Evolutionary conservation across 1,140 invertebrate genomes (phyloP), one percentile per base, ranked within the genome.

Genomic region (Drosophila nasuta): DNA sequence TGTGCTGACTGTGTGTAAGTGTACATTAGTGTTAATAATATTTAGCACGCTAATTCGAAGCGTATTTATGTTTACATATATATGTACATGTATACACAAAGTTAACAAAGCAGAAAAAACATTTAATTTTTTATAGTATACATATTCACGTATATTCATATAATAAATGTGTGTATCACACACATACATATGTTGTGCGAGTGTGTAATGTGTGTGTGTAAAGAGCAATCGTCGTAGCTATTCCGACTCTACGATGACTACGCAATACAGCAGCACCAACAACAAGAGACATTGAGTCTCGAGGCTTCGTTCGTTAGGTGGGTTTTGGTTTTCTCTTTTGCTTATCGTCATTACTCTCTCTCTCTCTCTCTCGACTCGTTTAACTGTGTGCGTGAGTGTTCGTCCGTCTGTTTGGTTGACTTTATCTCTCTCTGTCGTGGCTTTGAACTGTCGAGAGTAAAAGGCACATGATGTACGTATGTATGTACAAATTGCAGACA

Each of bases 251-350:
- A 77, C 83, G 80, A 87, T 89, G 83, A 87, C 83, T 87, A 87
- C 83, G 83, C 83, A 87, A 88, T 87, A 38, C 35, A 80, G 83
- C 83, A 87, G 83, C 80, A 87, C 88, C 82, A 87, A 88, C 80
- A 87, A 87, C 82, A 87, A 88, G 72, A 87, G 68, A 67, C 45
- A 60, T 57, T 54, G 65, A 57, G 49, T 49, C 62, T 41, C 56
- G 43, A 66, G 54, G 66, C 71, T 58, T 25, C 51, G 66, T 58
- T 25, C 51, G 66, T 75, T 74, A 65, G 67, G 75, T 72, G 45
- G 63, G 70, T 71, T 68, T 75, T 75, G 56, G 38, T 66, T 82
- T 52, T 82, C 70, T 60, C 63, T 41, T 66, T 33, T 72, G 48
- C 52, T 79, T 76, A 71, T 63, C 76, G 67, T 35, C 63, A 58